Evolutionary conservation across 2,113 vertebrate species (phyloP), one percentile per base, ranked within the genome.

Genomic region (Pseudorhombus dupliciocellatus): DNA sequence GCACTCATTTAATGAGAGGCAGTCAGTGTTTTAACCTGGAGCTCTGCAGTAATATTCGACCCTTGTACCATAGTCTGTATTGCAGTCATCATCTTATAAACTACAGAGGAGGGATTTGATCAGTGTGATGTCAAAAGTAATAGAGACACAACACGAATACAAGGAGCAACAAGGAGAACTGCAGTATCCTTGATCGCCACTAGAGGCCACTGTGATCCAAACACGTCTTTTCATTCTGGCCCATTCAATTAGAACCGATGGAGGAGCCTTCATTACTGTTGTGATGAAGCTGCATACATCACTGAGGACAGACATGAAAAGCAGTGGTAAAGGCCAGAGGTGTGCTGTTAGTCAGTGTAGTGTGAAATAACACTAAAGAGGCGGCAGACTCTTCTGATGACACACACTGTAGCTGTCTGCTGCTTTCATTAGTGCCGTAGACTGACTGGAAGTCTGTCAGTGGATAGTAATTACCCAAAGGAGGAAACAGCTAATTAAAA

Each of bases 401-500:
- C 75, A 84, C 75, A 74, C 4, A 53, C 21, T 15, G 51, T 61
- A 62, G 66, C 58, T 42, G 68, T 84, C 74, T 70, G 42, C 57
- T 66, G 51, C 71, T 72, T 89, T 73, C 52, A 79, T 80, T 66
- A 50, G 31, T 73, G 75, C 62, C 58, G 5, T 37, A 51, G 68
- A 72, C 66, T 78, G 75, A 87, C 79, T 77, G 57, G 28, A 30
- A 69, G 60, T 81, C 71, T 55, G 62, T 77, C 28, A 50, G 73
- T 46, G 77, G 71, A 66, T 61, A 56, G 58, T 64, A 78, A 84
- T 86, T 82, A 85, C 31, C 57, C n/a, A 54, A 67, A 71, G 70
- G 70, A 42, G n/a, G 58, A 84, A 81, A 79, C 55, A 70, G 73
- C 71, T 88, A 75, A 88, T 86, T 83, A 81, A 89, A 81, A 54